These are phyloP conservation scores for Leptoclinus maculatus DNA, from an alignment of 2,797 vertebrate genomes.

Conservation along the genomic window DNA sequence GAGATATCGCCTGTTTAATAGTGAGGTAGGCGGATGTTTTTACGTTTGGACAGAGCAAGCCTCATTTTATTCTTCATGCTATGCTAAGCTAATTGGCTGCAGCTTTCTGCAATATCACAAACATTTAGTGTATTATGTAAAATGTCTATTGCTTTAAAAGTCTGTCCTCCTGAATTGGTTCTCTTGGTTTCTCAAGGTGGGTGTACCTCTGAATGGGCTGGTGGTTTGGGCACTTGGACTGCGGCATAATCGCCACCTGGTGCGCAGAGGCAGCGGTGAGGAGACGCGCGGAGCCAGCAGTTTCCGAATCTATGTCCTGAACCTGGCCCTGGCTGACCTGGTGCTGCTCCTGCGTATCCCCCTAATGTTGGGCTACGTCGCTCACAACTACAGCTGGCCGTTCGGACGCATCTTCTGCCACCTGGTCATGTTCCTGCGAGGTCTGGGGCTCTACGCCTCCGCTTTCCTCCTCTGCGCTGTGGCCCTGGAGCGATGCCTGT, in stretches of 20 bases:
- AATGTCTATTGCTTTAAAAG: neutral
- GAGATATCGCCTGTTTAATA: neutral
- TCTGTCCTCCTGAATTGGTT: neutral
- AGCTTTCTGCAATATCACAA: neutral
- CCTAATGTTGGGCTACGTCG: slow-evolving; percentile 79
- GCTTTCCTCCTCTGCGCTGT: slow-evolving; percentile 85
- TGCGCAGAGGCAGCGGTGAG: slow-evolving; percentile 57
- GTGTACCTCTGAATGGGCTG: slow-evolving; percentile 78
- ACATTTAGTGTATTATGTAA: neutral
- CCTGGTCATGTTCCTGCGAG: slow-evolving; percentile 80
- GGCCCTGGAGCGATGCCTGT: slow-evolving; percentile 84
- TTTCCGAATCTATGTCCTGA: slow-evolving; percentile 85
- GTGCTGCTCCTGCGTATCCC: slow-evolving; percentile 82
- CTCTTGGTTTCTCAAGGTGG: slow-evolving; percentile 68
- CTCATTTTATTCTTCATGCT: neutral
- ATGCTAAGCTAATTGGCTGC: neutral
- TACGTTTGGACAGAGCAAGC: neutral
- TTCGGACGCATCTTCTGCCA: slow-evolving; percentile 70
- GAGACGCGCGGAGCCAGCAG: slow-evolving; percentile 79
- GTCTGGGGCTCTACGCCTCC: slow-evolving; percentile 81
- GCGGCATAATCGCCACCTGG: slow-evolving; percentile 47
- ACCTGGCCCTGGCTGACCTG: slow-evolving; percentile 84
- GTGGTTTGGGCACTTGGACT: slow-evolving; percentile 84
- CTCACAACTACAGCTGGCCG: slow-evolving; percentile 76
- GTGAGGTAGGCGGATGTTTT: neutral